Base-by-base conservation (phyloP, 2,113 vertebrate species). In the Cyprinodon brontotheroides region DNA sequence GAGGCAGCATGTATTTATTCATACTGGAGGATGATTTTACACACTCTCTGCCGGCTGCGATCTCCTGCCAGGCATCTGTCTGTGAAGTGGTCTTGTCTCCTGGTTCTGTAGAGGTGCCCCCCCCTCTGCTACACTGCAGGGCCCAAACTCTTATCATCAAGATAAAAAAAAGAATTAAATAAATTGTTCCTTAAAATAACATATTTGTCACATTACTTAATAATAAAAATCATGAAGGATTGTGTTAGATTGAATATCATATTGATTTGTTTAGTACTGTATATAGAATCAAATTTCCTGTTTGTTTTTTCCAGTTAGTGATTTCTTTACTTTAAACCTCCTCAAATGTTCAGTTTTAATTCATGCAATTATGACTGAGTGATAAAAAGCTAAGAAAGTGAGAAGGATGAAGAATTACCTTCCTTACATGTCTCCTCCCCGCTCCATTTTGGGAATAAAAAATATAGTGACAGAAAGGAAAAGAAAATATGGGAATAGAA, bases 21-120 rank as follows among this genome's bases (percentile, higher is more conserved):
- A 86, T 89, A 88, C 80, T 66, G 68, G 72, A 80, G 86, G 78
- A 84, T 88, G 82, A 84, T 85, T 89, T 86, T 88, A 78, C 88
- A 76, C 83, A 79, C 84, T 80, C 87, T 79, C 86, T 9, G 20
- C 79, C 82, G 75, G 73, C 84, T 85, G 80, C 81, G 70, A 73
- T 74, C 74, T 67, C 63, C 81, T 88, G 87, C 86, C 87, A 90
- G 86, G 90, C 90, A 89, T 89, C 87, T 90, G 87, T 83, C 90
- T 85, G 78, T 88, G 89, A 86, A 90, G 90, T 86, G 86, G 76
- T 81, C 84, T 82, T 84, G 87, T 89, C 75, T 83, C 63, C 43
- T 39, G 82, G 48, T 84, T 82, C 79, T 77, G 81, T 65, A 77
- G 72, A 64, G 15, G 20, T 65, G 17, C 41, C 14, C 11, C 57